phyloP scores from a whole-genome alignment of 2,888 invertebrate species.

The Anarsia innoxiella region DNA sequence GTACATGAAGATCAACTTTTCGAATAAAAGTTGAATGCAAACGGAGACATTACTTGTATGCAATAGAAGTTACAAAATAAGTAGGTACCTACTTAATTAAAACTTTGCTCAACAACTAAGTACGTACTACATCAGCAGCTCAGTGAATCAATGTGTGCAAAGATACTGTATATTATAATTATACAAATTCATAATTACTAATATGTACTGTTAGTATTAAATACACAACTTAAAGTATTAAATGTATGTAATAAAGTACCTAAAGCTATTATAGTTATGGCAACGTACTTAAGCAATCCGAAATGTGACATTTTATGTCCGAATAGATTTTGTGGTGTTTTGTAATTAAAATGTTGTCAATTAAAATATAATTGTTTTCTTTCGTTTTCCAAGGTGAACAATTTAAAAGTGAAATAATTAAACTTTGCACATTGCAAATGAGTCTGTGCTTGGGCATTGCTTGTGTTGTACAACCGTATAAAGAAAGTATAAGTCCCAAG shows the following conservation, averaged over 20 bases:
- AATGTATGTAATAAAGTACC: constrained; percentile 56
- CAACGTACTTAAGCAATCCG: constrained; percentile 68
- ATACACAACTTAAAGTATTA: constrained; percentile 64
- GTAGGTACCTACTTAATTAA: no score
- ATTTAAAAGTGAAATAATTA: no score
- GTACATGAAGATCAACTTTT: no score
- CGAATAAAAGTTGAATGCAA: no score
- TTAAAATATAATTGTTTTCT: constrained; percentile 45
- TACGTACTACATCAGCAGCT: background rate
- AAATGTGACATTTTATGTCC: constrained; percentile 61
- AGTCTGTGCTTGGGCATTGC: no score
- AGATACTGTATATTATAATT: constrained; percentile 45
- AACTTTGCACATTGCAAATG: no score
- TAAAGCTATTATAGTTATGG: constrained; percentile 56
- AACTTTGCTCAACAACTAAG: no score
- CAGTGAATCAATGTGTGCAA: constrained; percentile 32
- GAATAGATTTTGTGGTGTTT: constrained; percentile 73
- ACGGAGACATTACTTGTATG: no score
- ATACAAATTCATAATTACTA: constrained; percentile 47
- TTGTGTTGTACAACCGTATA: no score
- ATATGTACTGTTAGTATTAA: constrained; percentile 67
- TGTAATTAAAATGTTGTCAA: constrained; percentile 76
- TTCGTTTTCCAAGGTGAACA: no score
- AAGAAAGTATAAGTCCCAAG: no score
- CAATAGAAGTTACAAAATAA: no score